Base-by-base conservation (phyloP, 2,797 vertebrate species). In the Zalophus californianus region DNA sequence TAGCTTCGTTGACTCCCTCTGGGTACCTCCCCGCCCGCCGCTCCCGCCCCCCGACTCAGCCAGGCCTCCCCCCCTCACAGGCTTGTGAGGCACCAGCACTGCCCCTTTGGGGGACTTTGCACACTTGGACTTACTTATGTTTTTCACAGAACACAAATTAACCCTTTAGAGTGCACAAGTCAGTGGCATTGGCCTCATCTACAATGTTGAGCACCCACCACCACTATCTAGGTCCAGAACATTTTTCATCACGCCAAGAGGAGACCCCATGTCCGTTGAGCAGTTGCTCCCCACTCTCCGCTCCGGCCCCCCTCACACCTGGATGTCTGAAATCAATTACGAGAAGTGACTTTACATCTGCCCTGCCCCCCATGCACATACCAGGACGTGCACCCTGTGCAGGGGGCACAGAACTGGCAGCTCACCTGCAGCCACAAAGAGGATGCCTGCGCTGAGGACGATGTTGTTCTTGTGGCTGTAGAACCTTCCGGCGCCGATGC, bases 341-440 rank as follows among this genome's bases (percentile, higher is more conserved):
- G 2, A 60, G 0, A 35, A 2, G 35, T 1, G 29, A 32, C 25
- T 23, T 15, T 13, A 3, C 0, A 0, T 11, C 41, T 3, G 35
- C 16, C 25, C 14, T 9, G 7, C 1, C 0, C 10, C 32, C 75
- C 15, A 6, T 2, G n/a, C 11, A 2, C 4, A 5, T 35, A 29
- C 50, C 8, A 0, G 11, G n/a, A 35, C 1, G 25, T 8, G 4
- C 1, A 9, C 38, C 18, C 21, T 0, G 35, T 29, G 56, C 13
- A 6, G 32, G 1, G 20, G 50, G 44, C 3, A 52, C 15, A 0
- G 41, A 3, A 54, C 0, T 0, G 66, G 20, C 0, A 1, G 35
- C 96, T 97, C 98, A 99, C 99, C 99, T 99, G 99, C 99, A 64
- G 99, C 99, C 97, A 99, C 99, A 86, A 99, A 99, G 98, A 99